phyloP scores from a whole-genome alignment of 37 sponge, comb jelly and placozoan species.

The Beroe forskalii region DNA sequence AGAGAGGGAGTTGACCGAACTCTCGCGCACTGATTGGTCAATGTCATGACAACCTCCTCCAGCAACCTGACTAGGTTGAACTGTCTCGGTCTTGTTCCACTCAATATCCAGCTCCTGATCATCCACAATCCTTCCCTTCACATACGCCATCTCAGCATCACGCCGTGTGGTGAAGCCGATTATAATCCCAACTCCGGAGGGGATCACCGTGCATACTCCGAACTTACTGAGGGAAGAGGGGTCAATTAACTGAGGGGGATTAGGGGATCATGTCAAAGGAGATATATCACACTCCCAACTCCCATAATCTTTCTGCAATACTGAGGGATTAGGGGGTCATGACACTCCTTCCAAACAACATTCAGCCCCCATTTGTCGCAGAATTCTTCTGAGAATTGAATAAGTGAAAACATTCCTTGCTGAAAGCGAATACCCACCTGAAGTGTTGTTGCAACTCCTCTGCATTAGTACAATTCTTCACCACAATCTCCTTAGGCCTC shows the following conservation, averaged over 20 bases:
- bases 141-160: conserved; percentile 58
- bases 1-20: no score
- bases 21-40: no score
- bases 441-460: conserved; percentile 61
- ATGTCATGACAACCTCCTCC: no score
- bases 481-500: conserved; percentile 57
- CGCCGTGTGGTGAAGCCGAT: conserved; percentile 27
- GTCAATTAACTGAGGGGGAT: not conserved
- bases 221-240: conserved; percentile 11
- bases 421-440: no score
- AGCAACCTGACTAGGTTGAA: not conserved
- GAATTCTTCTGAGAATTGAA: no score
- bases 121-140: conserved; percentile 49
- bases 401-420: no score
- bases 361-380: no score
- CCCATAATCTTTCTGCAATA: no score
- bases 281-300: no score
- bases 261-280: no score
- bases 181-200: conserved; percentile 36
- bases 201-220: conserved; percentile 45
- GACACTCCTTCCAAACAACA: no score
- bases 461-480: conserved; percentile 50
- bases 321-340: no score
- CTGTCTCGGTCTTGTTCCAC: conserved; percentile 42
- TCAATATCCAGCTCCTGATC: conserved; percentile 59